Percentiles rank a stretch among this genome's conserved stretches.
Conservation (phyloP, 2,113 vertebrate genomes). For the Hiodon tergisus region DNA sequence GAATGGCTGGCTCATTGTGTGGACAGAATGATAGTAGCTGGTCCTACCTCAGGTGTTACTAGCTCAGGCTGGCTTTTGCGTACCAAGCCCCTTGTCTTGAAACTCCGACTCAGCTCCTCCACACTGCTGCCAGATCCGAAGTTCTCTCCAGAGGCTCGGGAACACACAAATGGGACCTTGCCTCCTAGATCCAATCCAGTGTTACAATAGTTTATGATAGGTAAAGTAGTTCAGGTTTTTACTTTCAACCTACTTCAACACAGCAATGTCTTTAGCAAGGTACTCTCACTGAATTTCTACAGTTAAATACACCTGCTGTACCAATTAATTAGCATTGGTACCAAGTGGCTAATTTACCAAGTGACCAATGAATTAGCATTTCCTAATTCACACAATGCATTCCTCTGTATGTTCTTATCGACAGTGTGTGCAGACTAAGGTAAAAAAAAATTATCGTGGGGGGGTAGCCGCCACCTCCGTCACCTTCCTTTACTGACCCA, state of each 20-base stretch:
- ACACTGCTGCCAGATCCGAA: conserved; percentile 66
- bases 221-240: too few species aligned
- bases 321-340: too few species aligned
- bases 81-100: conserved; percentile 62
- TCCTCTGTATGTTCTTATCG: neutral
- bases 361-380: too few species aligned
- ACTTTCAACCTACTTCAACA: too few species aligned
- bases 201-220: too few species aligned
- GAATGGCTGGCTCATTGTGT: neutral
- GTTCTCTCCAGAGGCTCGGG: conserved; percentile 60
- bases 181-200: neutral
- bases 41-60: conserved; percentile 69
- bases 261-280: too few species aligned
- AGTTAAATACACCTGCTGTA: too few species aligned
- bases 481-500: conserved; percentile 77
- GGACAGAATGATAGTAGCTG: neutral
- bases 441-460: conserved; percentile 46
- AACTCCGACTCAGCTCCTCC: conserved; percentile 72
- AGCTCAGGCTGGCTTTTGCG: conserved; percentile 69
- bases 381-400: too few species aligned
- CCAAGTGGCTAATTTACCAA: too few species aligned
- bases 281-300: too few species aligned
- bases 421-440: neutral
- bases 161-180: neutral
- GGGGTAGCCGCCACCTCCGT: conserved; percentile 63